Evolutionary conservation across 1,140 invertebrate genomes (phyloP).

Genomic region (Sminthurinus signatus): DNA sequence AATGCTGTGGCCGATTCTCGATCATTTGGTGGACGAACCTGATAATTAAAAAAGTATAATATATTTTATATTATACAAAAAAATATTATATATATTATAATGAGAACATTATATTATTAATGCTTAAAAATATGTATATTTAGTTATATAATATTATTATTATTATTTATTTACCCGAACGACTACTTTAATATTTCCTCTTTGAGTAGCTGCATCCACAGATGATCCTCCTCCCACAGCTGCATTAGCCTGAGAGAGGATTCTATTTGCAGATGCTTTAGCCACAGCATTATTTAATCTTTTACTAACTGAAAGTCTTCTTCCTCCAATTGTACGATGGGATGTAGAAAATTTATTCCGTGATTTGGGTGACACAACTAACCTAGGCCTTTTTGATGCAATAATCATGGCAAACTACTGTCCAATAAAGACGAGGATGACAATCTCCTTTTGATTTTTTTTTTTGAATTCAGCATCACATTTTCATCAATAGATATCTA

Average conservation of each 20-base stretch:
- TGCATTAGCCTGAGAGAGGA: background rate
- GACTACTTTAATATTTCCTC: constrained; percentile 60
- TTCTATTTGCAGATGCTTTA: background rate
- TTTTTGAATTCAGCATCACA: too few species aligned
- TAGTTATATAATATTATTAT: too few species aligned
- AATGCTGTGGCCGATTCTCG: too few species aligned
- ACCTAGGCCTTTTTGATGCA: background rate
- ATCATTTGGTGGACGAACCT: too few species aligned
- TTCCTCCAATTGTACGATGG: background rate
- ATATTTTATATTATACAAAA: too few species aligned
- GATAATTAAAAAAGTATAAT: too few species aligned
- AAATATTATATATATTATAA: too few species aligned
- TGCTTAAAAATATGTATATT: too few species aligned
- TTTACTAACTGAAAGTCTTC: background rate
- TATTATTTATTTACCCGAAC: constrained; percentile 69
- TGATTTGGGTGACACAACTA: constrained; percentile 4
- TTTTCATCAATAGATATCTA: too few species aligned
- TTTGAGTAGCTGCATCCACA: constrained; percentile 18
- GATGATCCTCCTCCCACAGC: constrained; percentile 32
- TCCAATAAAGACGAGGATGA: too few species aligned
- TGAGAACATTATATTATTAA: too few species aligned
- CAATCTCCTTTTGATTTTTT: too few species aligned
- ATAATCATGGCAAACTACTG: background rate
- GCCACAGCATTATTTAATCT: background rate
- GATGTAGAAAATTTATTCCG: background rate